These are phyloP conservation scores for Pomacea maculata DNA, from an alignment of 1,140 invertebrate species.

Conservation along the genomic window DNA sequence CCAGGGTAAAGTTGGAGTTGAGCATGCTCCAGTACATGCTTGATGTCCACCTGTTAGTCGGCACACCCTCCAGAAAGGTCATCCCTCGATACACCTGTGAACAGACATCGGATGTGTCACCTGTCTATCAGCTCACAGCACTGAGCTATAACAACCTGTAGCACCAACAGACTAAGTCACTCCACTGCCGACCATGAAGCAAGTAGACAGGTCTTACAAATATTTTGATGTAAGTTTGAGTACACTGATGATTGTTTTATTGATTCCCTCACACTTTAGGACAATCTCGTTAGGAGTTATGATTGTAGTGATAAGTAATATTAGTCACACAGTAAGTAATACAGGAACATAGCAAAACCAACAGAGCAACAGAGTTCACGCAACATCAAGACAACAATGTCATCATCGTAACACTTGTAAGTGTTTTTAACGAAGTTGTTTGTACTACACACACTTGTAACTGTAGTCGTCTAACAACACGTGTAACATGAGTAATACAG, in stretches of 20 bases:
- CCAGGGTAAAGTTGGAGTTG: slow-evolving; percentile 17
- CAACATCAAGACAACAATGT: too few species aligned
- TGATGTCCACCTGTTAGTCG: slow-evolving; percentile 27
- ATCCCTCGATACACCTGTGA: slow-evolving; percentile 17
- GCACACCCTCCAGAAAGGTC: slow-evolving; percentile 19
- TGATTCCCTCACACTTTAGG: too few species aligned
- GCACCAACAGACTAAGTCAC: neutral
- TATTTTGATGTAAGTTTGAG: neutral
- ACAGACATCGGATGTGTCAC: neutral
- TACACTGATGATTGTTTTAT: too few species aligned
- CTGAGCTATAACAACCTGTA: neutral
- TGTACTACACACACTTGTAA: too few species aligned
- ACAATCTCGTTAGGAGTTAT: too few species aligned
- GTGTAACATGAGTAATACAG: too few species aligned
- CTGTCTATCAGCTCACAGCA: neutral
- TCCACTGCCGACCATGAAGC: neutral
- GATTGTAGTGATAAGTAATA: too few species aligned
- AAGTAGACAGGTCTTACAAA: neutral
- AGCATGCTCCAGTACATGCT: slow-evolving; percentile 31
- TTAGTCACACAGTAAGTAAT: neutral
- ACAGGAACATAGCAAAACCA: too few species aligned
- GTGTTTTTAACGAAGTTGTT: too few species aligned
- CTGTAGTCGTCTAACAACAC: too few species aligned
- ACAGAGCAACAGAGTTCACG: too few species aligned
- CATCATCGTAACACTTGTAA: too few species aligned